Conservation (phyloP, 2,888 invertebrate genomes). For the Hedya salicella region DNA sequence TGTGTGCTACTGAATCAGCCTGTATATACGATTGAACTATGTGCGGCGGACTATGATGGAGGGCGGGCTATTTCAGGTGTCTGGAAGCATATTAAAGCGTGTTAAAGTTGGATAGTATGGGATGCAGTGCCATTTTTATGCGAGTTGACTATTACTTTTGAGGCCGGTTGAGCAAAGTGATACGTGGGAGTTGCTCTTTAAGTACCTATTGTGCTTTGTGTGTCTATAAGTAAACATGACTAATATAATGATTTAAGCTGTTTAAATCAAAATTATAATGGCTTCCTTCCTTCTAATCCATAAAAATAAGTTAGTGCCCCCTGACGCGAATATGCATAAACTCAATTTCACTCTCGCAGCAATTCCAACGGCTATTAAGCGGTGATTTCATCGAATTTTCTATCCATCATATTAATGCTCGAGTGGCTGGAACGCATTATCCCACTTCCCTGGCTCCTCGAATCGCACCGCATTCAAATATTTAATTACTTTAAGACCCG, state of each 20-base stretch:
- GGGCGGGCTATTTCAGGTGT: too few species aligned
- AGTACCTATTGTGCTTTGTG: too few species aligned
- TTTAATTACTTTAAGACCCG: slow-evolving; percentile 83
- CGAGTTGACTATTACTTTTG: too few species aligned
- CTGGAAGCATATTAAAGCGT: too few species aligned
- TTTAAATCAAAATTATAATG: not conserved
- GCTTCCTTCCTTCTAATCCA: slow-evolving; percentile 26
- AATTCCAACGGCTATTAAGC: slow-evolving; percentile 79
- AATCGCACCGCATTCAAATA: slow-evolving; percentile 85
- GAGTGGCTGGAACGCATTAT: slow-evolving; percentile 70
- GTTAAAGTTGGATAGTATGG: too few species aligned
- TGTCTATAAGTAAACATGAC: too few species aligned
- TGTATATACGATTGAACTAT: not conserved
- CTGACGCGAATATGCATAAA: slow-evolving; percentile 62
- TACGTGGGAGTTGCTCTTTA: too few species aligned
- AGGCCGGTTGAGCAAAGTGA: too few species aligned
- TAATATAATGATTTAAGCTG: too few species aligned
- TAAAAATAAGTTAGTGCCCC: slow-evolving; percentile 42
- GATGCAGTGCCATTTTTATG: too few species aligned
- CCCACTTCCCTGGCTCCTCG: slow-evolving; percentile 72
- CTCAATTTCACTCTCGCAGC: slow-evolving; percentile 64
- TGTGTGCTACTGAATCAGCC: slow-evolving; percentile 26
- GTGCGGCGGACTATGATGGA: too few species aligned
- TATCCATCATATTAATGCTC: slow-evolving; percentile 81
- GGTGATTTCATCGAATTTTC: slow-evolving; percentile 83